Evolutionary conservation across 2,113 vertebrate species (phyloP).

Genomic region (Antennarius striatus): DNA sequence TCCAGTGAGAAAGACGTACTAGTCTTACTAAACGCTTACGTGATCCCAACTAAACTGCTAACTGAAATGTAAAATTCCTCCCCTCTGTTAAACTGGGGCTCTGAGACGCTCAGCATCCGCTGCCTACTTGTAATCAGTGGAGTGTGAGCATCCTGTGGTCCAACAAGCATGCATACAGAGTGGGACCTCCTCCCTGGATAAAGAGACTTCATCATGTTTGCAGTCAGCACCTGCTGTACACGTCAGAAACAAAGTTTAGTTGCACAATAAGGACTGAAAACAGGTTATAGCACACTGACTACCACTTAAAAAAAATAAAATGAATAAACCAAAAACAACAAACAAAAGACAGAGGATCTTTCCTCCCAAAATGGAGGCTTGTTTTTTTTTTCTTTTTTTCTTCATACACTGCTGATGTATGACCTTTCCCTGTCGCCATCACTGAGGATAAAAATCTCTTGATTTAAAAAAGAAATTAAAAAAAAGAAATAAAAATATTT

Average conservation of each 20-base stretch:
- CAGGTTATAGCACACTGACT: slow-evolving; percentile 48
- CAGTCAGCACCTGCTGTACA: slow-evolving; percentile 43
- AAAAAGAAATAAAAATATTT: slow-evolving; percentile 4
- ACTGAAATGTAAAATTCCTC: slow-evolving; percentile 10
- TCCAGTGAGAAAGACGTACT: slow-evolving; percentile 25
- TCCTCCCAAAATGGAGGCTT: slow-evolving; percentile 17
- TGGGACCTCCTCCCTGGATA: slow-evolving; percentile 39
- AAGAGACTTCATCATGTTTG: slow-evolving; percentile 16
- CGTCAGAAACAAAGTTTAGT: slow-evolving; percentile 62
- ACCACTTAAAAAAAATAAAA: slow-evolving; percentile 35
- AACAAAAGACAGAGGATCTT: slow-evolving; percentile 30
- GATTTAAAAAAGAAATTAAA: slow-evolving; percentile 2
- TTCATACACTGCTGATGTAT: slow-evolving; percentile 24
- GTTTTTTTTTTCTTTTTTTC: slow-evolving; percentile 7
- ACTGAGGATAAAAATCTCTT: slow-evolving; percentile 44
- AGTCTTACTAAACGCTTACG: slow-evolving; percentile 11
- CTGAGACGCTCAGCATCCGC: background rate
- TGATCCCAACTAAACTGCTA: slow-evolving; percentile 39
- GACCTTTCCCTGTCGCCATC: slow-evolving; percentile 30
- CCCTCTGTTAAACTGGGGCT: slow-evolving; percentile 9
- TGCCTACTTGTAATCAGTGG: background rate
- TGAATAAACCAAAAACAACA: slow-evolving; percentile 42
- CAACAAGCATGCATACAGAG: slow-evolving; percentile 60
- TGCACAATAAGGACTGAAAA: slow-evolving; percentile 67
- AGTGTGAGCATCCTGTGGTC: slow-evolving; percentile 8